phyloP scores from a whole-genome alignment of 2,888 invertebrate genomes.

The Hirtodrosophila trivittata region DNA sequence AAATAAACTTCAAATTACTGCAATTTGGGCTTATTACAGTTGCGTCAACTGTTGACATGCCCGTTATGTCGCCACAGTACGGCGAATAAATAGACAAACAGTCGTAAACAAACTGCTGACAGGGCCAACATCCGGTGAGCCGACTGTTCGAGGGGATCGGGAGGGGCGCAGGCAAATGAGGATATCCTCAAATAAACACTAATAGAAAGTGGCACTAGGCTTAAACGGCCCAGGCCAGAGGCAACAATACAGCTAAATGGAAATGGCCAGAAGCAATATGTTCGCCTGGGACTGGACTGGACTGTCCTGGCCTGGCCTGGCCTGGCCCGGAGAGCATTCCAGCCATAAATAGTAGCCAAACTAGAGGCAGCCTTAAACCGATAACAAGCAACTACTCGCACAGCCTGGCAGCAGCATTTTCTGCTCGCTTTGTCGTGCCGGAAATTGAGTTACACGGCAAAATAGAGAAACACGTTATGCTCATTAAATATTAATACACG shows the following conservation, averaged over 20 bases:
- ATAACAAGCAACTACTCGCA: constrained; percentile 13
- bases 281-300: too few species aligned
- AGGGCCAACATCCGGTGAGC: neutral
- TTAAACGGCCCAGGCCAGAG: constrained; percentile 13
- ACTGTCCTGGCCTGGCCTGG: too few species aligned
- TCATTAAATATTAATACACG: constrained; percentile 54
- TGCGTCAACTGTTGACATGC: constrained; percentile 25
- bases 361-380: constrained; percentile 7
- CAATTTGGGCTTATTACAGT: constrained; percentile 27
- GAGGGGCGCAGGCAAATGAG: constrained; percentile 31
- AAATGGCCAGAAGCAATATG: too few species aligned
- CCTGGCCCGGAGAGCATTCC: neutral
- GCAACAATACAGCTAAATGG: neutral
- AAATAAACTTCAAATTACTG: constrained; percentile 19
- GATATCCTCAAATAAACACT: constrained; percentile 46
- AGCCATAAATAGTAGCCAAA: constrained; percentile 8
- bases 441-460: constrained; percentile 50
- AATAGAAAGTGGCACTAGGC: constrained; percentile 24
- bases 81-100: constrained; percentile 34
- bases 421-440: constrained; percentile 18
- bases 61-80: constrained; percentile 12
- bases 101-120: constrained; percentile 30
- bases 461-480: constrained; percentile 45
- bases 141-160: neutral
- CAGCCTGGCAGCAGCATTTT: constrained; percentile 5